Evolutionary conservation across 2,113 vertebrate genomes (phyloP).

Genomic region (Osmerus mordax): DNA sequence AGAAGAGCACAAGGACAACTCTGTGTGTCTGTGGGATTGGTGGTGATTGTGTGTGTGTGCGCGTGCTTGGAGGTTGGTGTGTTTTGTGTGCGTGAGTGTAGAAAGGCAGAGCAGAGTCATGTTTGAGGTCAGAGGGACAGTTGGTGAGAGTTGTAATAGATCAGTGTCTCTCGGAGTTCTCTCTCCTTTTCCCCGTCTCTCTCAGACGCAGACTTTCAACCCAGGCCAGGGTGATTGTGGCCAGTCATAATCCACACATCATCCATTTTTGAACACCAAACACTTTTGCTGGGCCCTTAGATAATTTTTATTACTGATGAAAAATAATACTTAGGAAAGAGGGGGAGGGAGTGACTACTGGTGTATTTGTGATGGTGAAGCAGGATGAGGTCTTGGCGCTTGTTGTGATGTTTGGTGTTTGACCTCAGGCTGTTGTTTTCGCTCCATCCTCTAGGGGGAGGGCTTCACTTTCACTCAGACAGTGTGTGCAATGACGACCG

Average conservation of each 20-base stretch:
- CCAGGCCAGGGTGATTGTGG: too few relatives aligned
- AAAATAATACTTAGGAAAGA: too few relatives aligned
- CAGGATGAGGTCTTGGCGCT: background rate
- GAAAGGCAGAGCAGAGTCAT: background rate
- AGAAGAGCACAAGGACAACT: slow-evolving; percentile 54
- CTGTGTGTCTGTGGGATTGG: slow-evolving; percentile 17
- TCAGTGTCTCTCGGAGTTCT: slow-evolving; percentile 32
- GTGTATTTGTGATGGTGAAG: background rate
- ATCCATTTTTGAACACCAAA: background rate
- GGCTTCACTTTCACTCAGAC: slow-evolving; percentile 69
- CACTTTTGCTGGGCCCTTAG: background rate
- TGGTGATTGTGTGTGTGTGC: slow-evolving; percentile 22
- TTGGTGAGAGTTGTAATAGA: slow-evolving; percentile 32
- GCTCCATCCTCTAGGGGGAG: slow-evolving; percentile 50
- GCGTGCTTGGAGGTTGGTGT: slow-evolving; percentile 10
- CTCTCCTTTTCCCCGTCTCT: slow-evolving; percentile 15
- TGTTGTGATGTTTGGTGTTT: slow-evolving; percentile 19
- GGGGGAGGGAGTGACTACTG: background rate
- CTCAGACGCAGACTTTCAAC: too few relatives aligned
- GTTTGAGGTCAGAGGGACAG: slow-evolving; percentile 34
- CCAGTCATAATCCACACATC: too few relatives aligned
- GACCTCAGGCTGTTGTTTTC: slow-evolving; percentile 5
- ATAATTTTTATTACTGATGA: background rate
- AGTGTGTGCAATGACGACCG: slow-evolving; percentile 65
- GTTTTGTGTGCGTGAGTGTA: too few relatives aligned